These are phyloP conservation scores for Pangasius macronema DNA, from an alignment of 2,797 vertebrate genomes.

Conservation along the genomic window DNA sequence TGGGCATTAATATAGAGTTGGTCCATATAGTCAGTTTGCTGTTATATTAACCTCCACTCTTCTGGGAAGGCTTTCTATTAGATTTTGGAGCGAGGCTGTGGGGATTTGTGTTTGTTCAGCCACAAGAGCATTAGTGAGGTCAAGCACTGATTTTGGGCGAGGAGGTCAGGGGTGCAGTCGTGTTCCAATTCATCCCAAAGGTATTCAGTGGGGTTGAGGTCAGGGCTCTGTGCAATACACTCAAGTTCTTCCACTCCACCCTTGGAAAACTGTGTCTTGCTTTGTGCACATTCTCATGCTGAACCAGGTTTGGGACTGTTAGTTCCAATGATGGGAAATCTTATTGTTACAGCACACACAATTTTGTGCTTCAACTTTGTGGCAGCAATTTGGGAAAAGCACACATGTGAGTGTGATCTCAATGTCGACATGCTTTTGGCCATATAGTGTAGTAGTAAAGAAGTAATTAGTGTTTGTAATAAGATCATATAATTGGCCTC, in stretches of 20 bases:
- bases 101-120: background rate
- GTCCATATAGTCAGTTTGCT: background rate
- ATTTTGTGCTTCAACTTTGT: background rate
- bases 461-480: background rate
- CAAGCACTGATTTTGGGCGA: too few relatives aligned
- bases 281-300: too few relatives aligned
- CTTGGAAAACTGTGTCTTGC: too few relatives aligned
- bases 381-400: background rate
- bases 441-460: background rate
- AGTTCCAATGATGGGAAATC: too few relatives aligned
- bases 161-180: too few relatives aligned
- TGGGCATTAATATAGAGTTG: background rate
- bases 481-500: conserved; percentile 52
- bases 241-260: too few relatives aligned
- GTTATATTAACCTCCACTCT: background rate
- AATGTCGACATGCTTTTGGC: background rate
- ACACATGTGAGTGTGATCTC: background rate
- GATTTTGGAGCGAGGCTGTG: background rate
- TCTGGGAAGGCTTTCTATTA: background rate
- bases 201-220: too few relatives aligned
- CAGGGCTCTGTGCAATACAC: too few relatives aligned
- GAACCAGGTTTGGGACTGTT: too few relatives aligned
- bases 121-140: background rate
- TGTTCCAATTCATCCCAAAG: too few relatives aligned
- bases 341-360: background rate